phyloP scores from a whole-genome alignment of 2,113 vertebrate genomes.

The Trematocara nigrifrons region DNA sequence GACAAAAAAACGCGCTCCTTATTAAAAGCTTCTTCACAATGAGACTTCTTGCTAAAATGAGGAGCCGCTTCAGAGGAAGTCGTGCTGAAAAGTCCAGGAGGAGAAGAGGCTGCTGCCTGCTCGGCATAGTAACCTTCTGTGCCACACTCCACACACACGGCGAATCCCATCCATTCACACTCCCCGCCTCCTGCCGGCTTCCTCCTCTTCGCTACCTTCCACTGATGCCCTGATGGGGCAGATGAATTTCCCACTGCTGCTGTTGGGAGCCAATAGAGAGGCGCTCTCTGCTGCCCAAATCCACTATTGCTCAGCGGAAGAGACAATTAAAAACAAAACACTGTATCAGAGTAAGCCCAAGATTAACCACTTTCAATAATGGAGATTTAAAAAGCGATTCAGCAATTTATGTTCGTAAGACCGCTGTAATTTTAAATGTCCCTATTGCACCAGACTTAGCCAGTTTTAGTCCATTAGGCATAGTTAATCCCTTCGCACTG shows the following conservation, averaged over 20 bases:
- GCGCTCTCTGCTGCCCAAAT: conserved; percentile 15
- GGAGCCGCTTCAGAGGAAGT: neutral
- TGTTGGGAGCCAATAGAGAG: conserved; percentile 1
- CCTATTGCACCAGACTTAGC: neutral
- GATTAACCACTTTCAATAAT: neutral
- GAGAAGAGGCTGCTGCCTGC: neutral
- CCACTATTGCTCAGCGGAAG: neutral
- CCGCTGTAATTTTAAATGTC: neutral
- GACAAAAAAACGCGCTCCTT: neutral
- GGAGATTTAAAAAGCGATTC: neutral
- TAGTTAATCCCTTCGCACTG: neutral
- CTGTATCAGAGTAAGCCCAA: neutral
- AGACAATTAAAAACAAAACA: neutral
- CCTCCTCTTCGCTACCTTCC: conserved; percentile 14
- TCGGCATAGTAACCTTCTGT: conserved; percentile 12
- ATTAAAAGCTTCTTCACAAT: neutral
- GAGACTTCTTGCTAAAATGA: neutral
- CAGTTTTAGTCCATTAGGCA: neutral
- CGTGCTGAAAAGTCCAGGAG: neutral
- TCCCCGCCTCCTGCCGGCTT: conserved; percentile 42
- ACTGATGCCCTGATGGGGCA: conserved; percentile 19
- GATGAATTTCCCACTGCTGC: conserved; percentile 27
- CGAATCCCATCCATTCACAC: conserved; percentile 37
- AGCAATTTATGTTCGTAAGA: neutral
- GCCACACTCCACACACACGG: neutral